Evolutionary conservation across 2,797 vertebrate species (phyloP).

Genomic region (Coracias cyanogaster): DNA sequence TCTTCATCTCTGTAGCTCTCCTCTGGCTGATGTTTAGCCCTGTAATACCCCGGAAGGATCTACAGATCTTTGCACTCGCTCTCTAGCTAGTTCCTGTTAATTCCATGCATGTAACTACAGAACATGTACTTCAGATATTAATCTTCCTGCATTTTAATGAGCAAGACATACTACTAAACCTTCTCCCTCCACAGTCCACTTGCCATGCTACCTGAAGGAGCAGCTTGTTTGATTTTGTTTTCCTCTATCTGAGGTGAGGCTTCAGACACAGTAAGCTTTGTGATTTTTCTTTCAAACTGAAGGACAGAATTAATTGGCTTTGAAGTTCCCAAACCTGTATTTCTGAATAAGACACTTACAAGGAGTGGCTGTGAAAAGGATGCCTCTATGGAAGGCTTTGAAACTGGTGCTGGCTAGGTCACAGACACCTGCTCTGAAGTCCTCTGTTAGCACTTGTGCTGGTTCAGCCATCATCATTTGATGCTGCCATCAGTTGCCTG

Average conservation of each 20-base stretch:
- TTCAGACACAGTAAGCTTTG: not conserved
- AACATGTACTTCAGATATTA: not conserved
- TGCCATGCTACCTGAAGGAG: not conserved
- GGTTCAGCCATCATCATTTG: too few species aligned
- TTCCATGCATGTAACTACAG: not conserved
- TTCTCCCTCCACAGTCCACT: not conserved
- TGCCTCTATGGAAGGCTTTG: not conserved
- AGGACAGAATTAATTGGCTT: not conserved
- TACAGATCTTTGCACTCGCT: rapidly evolving
- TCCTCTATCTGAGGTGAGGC: rapidly evolving
- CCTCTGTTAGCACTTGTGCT: not conserved
- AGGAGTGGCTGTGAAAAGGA: not conserved
- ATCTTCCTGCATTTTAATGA: not conserved
- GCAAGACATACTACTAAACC: rapidly evolving
- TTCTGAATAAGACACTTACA: not conserved
- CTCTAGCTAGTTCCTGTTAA: not conserved
- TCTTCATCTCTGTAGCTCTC: not conserved
- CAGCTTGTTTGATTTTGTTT: not conserved
- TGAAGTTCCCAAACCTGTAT: not conserved
- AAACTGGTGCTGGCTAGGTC: not conserved
- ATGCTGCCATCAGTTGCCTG: too few species aligned
- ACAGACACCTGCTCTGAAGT: not conserved
- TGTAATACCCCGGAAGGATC: not conserved
- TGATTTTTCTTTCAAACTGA: not conserved
- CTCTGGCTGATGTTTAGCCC: not conserved